Evolutionary conservation across 2,797 vertebrate species (phyloP), one percentile per base, ranked within the genome.

Genomic region (Chrysocyon brachyurus): DNA sequence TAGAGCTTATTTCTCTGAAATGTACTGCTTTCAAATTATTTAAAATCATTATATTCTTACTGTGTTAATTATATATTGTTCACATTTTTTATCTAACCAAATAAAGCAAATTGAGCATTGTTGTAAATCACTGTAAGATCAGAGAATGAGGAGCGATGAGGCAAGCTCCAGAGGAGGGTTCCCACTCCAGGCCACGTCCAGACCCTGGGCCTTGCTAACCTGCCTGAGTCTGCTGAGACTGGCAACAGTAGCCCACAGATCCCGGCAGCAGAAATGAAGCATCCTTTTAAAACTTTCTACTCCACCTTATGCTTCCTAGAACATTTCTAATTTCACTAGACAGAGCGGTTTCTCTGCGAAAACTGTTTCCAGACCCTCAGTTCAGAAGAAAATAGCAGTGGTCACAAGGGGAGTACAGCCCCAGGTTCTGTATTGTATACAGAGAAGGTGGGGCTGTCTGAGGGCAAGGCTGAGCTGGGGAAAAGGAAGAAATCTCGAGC

Each of bases 1-100:
- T 87, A 79, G 28, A 92, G 81, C 19, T 84, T 68, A 75, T 68
- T 84, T 75, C 49, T 77, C 33, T 75, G 61, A 40, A 87, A 93
- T 24, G 54, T 90, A 95, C 78, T 93, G 46, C 22, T 91, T 96
- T 85, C 5, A 84, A 86, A 86, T 95, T 26, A 87, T 87, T 86
- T 86, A 64, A 95, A 96, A 82, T 59, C 56, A 85, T 73, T 92
- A 59, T n/a, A 12, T 91, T 78, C 64, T 36, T 52, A 64, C 21
- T 72, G 1, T 16, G 7, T 83, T 61, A 88, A 78, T 85, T 72
- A 24, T 15, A 70, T 28, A 64, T 31, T n/a, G n/a, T 66, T 21
- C 5, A 88, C 36, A 24, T 64, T 61, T 93, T 87, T 46, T 2
- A 40, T 89, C 15, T 33, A 66, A 28, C 11, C 8, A 66, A 81